Base-by-base conservation (phyloP, 1,140 invertebrate species). In the Drosophila orosa region DNA sequence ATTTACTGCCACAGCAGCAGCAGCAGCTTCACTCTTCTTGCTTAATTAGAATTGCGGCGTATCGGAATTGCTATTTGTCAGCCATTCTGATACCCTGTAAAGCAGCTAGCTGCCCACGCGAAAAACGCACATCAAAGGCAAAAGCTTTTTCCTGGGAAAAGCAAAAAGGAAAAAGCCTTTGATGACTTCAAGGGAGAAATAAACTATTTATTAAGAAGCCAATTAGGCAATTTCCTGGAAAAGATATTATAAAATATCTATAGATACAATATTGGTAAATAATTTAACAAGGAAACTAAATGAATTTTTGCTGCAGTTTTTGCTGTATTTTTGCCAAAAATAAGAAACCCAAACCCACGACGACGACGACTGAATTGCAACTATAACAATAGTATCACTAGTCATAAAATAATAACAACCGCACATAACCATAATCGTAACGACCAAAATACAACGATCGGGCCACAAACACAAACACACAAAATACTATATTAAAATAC, bases 291-390 rank as follows among this genome's bases (percentile, higher is more conserved):
- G 29, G 5, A 35, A 54, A 54, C 50, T 44, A 33, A 54, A 54
- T 65, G 42, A 47, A 37, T 55, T 74, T 74, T 50, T 58, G 54
- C 72, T 68, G 56, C 69, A 80, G 69, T 33, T 68, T 67, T 57
- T 48, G 52, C 25, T 57, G 17, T 19, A 17, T 39, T 33, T 75
- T 74, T 50, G 31, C 31, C 59, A 31, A 44, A 58, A 39, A 58
- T 55, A 31, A 44, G 47, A 39, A 58, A 45, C 3, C n/a, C n/a
- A n/a, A 48, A 55, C 10, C 27, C 29, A 25, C 31, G 45, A 61
- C 27, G 29, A 48, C 39, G 27, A 54, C 27, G 59, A 80, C 78
- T 80, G 77, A 63, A 86, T 52, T 71, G 74, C 59, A 85, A 78
- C 73, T 73, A 60, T 19, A 62, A 47, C 42, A 50, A 50, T 33